Conservation (phyloP, 2,888 invertebrate genomes). For the Pachliopta kotzebuea region DNA sequence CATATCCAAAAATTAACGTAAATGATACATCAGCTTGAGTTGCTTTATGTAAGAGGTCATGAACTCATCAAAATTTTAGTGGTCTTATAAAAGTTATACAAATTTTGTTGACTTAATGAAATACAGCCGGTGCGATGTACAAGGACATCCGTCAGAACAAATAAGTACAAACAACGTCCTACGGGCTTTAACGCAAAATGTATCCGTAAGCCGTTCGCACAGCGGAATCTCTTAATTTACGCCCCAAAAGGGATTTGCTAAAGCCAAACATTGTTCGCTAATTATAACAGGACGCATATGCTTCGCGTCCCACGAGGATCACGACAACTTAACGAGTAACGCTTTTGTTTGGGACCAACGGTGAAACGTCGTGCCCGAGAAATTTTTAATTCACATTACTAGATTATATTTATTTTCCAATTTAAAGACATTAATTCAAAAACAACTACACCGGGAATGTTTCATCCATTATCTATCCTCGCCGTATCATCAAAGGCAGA, state of each 20-base stretch:
- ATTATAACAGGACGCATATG: slow-evolving; percentile 78
- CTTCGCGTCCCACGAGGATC: slow-evolving; percentile 71
- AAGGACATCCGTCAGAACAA: slow-evolving; percentile 33
- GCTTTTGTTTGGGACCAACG: slow-evolving; percentile 41
- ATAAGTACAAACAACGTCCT: slow-evolving; percentile 49
- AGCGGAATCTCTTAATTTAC: slow-evolving; percentile 78
- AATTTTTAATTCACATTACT: slow-evolving; percentile 17
- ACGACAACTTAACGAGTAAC: slow-evolving; percentile 60
- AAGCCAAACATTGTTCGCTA: slow-evolving; percentile 81
- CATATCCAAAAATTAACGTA: not conserved
- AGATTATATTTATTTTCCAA: not conserved
- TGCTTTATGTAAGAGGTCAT: not conserved
- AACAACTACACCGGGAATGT: not conserved
- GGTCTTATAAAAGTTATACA: not conserved
- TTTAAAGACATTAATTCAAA: not conserved
- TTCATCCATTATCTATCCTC: not conserved
- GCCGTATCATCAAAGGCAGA: too few relatives aligned
- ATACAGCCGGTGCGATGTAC: not conserved
- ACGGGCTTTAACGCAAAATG: slow-evolving; percentile 62
- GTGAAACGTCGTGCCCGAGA: slow-evolving; percentile 26
- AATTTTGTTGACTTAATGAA: not conserved
- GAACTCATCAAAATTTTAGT: not conserved
- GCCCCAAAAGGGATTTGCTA: slow-evolving; percentile 77
- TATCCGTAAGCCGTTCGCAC: slow-evolving; percentile 41
- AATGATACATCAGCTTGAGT: not conserved